A percentile compares a stretch with the other conserved stretches of the same genome.
Conservation (phyloP, 2,113 vertebrate species). For the Larimichthys crocea region DNA sequence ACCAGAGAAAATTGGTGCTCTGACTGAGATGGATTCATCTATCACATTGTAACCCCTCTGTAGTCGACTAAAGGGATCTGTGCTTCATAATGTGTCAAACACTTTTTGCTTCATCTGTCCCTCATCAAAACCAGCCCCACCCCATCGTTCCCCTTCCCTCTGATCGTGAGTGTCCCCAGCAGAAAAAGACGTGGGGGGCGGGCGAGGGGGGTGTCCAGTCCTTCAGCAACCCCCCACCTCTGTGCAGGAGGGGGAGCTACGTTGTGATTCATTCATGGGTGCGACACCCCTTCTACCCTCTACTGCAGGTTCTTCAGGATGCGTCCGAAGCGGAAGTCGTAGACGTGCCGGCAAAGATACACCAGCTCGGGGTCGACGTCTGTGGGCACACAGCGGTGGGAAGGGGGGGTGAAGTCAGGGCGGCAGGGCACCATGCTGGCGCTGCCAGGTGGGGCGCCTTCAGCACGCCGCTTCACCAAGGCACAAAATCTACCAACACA, state of each 20-base stretch:
- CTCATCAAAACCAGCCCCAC: neutral
- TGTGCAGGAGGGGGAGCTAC: slow-evolving; percentile 20
- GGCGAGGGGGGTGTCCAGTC: slow-evolving; percentile 26
- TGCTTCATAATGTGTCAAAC: slow-evolving; percentile 65
- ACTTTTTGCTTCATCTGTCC: slow-evolving; percentile 27
- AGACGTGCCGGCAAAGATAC: slow-evolving; percentile 98
- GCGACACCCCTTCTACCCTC: slow-evolving; percentile 20
- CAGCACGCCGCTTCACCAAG: slow-evolving; percentile 96
- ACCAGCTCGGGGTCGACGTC: slow-evolving; percentile 96
- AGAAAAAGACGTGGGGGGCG: slow-evolving; percentile 9
- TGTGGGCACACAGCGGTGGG: slow-evolving; percentile 95
- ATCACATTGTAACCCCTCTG: slow-evolving; percentile 36
- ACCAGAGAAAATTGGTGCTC: slow-evolving; percentile 44
- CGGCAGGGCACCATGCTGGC: slow-evolving; percentile 91
- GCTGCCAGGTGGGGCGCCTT: slow-evolving; percentile 89
- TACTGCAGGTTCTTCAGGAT: slow-evolving; percentile 99
- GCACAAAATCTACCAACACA: slow-evolving; percentile 93
- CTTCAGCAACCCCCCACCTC: slow-evolving; percentile 18
- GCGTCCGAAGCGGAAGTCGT: slow-evolving; percentile 97
- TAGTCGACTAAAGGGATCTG: slow-evolving; percentile 73
- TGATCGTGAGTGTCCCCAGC: slow-evolving; percentile 14
- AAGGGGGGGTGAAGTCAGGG: slow-evolving; percentile 91
- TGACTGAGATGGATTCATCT: slow-evolving; percentile 32
- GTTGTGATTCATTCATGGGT: slow-evolving; percentile 34
- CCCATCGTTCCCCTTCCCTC: neutral